These are phyloP conservation scores for Drosophila neonasuta DNA, from an alignment of 2,888 invertebrate genomes.

Conservation along the genomic window DNA sequence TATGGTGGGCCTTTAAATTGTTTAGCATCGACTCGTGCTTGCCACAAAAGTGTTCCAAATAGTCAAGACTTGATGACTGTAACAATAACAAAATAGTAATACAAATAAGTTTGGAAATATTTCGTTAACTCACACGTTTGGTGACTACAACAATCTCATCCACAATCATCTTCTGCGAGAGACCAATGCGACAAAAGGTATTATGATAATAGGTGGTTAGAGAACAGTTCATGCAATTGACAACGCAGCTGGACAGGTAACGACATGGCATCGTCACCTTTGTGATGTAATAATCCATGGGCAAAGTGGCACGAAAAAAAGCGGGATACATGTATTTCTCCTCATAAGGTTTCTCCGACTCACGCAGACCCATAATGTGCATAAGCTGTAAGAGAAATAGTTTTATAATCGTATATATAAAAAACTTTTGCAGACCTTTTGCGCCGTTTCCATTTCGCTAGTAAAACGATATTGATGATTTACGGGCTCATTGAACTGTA, in stretches of 20 bases:
- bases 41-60: slow-evolving; percentile 72
- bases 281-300: slow-evolving; percentile 57
- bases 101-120: background rate
- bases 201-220: slow-evolving; percentile 59
- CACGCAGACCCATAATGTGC: slow-evolving; percentile 39
- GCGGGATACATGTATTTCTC: slow-evolving; percentile 56
- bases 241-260: slow-evolving; percentile 54
- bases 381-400: slow-evolving; percentile 49
- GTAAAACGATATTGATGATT: slow-evolving; percentile 70
- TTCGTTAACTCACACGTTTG: slow-evolving; percentile 50
- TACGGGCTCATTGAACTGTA: slow-evolving; percentile 28
- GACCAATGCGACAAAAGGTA: slow-evolving; percentile 70
- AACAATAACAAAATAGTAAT: background rate
- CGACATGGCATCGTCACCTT: slow-evolving; percentile 69
- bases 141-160: slow-evolving; percentile 76
- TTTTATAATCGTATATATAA: background rate
- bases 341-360: slow-evolving; percentile 11
- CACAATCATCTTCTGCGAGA: slow-evolving; percentile 64
- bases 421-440: slow-evolving; percentile 59
- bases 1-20: slow-evolving; percentile 61
- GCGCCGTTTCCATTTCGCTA: slow-evolving; percentile 59
- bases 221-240: slow-evolving; percentile 24
- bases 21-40: slow-evolving; percentile 75
- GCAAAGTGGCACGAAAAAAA: slow-evolving; percentile 64
- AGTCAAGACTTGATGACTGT: slow-evolving; percentile 54